Conservation (phyloP, 2,797 vertebrate genomes). For the Prunella strophiata region DNA sequence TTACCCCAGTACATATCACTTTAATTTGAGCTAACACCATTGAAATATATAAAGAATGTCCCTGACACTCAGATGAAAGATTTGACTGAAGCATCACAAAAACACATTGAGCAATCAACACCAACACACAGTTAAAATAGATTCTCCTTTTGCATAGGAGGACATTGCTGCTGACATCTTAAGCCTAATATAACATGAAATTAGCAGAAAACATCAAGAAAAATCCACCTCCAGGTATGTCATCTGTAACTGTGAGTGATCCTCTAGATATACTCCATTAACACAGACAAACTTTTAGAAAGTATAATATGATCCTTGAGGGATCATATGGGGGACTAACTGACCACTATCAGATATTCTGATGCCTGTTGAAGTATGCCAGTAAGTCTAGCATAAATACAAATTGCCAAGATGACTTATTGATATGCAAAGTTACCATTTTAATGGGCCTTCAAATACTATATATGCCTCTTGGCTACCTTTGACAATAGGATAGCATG, state of each 20-base stretch:
- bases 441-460: not conserved
- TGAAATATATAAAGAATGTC: conserved; percentile 17
- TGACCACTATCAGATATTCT: not conserved
- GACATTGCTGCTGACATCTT: conserved; percentile 19
- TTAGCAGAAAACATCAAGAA: conserved; percentile 52
- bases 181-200: conserved; percentile 48
- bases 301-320: not conserved
- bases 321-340: not conserved
- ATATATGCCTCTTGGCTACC: not conserved
- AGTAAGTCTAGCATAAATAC: not conserved
- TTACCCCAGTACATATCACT: not conserved
- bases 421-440: not conserved
- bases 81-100: conserved; percentile 42
- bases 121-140: conserved; percentile 49
- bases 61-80: conserved; percentile 8
- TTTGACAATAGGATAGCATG: not conserved
- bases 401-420: not conserved
- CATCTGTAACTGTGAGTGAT: not conserved
- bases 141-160: conserved; percentile 38
- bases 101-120: conserved; percentile 1
- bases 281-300: not conserved
- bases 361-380: not conserved
- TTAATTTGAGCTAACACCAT: not conserved
- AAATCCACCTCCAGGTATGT: conserved; percentile 54
- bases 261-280: not conserved